Evolutionary conservation across 2,888 invertebrate genomes (phyloP).

Genomic region (Abscondita cerata): DNA sequence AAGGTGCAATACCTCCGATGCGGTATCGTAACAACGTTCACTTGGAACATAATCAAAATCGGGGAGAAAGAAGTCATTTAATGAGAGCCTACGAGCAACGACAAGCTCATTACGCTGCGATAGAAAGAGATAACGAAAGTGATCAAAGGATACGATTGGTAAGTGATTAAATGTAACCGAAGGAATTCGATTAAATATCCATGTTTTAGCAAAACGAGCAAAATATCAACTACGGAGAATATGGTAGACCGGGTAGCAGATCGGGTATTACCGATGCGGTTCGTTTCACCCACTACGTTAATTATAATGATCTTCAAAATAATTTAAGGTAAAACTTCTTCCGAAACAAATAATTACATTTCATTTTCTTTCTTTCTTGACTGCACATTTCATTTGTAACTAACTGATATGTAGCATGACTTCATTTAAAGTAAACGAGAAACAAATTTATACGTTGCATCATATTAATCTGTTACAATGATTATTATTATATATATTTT

Average conservation of each 20-base stretch:
- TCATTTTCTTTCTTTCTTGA: constrained; percentile 31
- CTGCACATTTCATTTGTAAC: constrained; percentile 53
- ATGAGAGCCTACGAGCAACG: constrained; percentile 62
- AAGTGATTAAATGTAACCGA: neutral
- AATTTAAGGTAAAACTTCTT: no score
- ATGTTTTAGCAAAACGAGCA: constrained; percentile 29
- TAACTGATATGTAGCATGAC: constrained; percentile 52
- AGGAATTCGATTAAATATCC: no score
- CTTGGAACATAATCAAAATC: constrained; percentile 43
- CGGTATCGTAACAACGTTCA: constrained; percentile 49
- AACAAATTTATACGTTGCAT: constrained; percentile 22
- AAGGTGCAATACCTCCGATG: constrained; percentile 52
- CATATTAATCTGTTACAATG: constrained; percentile 10
- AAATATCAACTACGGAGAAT: constrained; percentile 54
- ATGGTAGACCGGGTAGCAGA: constrained; percentile 63
- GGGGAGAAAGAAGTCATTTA: constrained; percentile 45
- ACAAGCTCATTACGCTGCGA: constrained; percentile 65
- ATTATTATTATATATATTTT: constrained; percentile 13
- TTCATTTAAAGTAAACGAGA: constrained; percentile 4
- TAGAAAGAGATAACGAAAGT: constrained; percentile 61
- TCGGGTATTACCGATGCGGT: constrained; percentile 63
- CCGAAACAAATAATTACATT: no score
- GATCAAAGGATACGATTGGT: constrained; percentile 58
- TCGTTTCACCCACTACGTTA: constrained; percentile 76
- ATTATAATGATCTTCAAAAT: constrained; percentile 85